These are phyloP conservation scores for Semaprochilodus insignis DNA, from an alignment of 2,797 vertebrate genomes.

Conservation along the genomic window DNA sequence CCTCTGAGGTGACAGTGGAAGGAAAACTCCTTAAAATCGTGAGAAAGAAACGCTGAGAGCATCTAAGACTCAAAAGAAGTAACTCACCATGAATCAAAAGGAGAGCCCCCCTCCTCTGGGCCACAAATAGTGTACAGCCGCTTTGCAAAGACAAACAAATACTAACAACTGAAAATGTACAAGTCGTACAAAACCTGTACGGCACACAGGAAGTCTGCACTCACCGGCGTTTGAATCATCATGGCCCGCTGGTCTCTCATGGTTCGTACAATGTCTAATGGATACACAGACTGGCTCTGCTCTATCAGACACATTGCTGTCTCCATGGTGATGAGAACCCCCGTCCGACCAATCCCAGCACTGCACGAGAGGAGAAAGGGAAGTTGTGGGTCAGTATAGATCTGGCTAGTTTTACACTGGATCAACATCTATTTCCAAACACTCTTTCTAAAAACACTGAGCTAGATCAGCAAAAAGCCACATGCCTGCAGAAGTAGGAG, in stretches of 20 bases:
- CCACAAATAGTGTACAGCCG: not conserved
- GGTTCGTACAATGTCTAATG: constrained; percentile 94
- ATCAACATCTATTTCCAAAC: no score
- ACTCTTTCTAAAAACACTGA: no score
- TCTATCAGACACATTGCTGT: constrained; percentile 98
- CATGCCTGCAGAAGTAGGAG: no score
- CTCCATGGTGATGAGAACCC: constrained; percentile 99
- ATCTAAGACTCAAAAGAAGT: no score
- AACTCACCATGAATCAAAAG: no score
- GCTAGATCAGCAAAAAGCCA: no score
- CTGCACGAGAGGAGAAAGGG: constrained; percentile 68
- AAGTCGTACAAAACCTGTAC: no score
- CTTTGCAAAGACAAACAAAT: not conserved
- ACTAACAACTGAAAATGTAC: no score
- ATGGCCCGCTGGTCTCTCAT: constrained; percentile 99
- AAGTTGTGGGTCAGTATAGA: not conserved
- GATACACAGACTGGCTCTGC: constrained; percentile 94
- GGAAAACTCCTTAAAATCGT: not conserved
- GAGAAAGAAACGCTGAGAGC: not conserved
- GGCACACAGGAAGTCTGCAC: constrained; percentile 57
- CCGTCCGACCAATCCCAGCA: constrained; percentile 96
- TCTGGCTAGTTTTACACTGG: no score
- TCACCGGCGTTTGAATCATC: constrained; percentile 99
- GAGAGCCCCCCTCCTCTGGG: no score
- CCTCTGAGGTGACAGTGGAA: no score